phyloP scores from a whole-genome alignment of 1,140 invertebrate genomes.

The Lordiphosa clarofinis region DNA sequence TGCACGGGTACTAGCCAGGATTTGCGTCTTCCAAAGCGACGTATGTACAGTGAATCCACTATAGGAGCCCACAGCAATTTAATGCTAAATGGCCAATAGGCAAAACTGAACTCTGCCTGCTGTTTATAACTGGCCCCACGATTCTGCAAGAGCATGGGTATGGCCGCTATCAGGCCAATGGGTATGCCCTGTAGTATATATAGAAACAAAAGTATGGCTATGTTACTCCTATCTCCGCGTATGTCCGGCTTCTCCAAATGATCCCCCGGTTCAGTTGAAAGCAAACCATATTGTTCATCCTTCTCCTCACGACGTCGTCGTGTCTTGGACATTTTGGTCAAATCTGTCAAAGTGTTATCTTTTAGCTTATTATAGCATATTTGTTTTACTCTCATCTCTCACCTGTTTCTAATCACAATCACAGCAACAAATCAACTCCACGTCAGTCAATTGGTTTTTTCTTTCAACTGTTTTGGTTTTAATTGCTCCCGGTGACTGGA shows the following conservation, averaged over 20 bases:
- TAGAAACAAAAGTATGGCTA: constrained; percentile 92
- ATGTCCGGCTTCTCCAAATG: constrained; percentile 80
- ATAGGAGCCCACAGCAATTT: constrained; percentile 99
- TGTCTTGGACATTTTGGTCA: constrained; percentile 23
- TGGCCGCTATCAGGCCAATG: constrained; percentile 93
- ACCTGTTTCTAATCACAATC: constrained; percentile 26
- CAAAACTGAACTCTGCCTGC: constrained; percentile 99
- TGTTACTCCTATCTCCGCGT: constrained; percentile 87
- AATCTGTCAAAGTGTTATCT: neutral
- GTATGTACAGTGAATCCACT: constrained; percentile 94
- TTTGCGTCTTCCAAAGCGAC: constrained; percentile 94
- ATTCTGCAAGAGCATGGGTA: constrained; percentile 97
- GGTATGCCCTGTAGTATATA: constrained; percentile 98
- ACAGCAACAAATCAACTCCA: constrained; percentile 9
- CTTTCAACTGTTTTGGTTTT: neutral
- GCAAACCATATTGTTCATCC: constrained; percentile 15
- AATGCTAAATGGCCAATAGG: constrained; percentile 98
- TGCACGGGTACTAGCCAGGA: constrained; percentile 97
- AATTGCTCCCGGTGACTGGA: neutral
- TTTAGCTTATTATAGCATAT: neutral
- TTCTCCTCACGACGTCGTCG: constrained; percentile 16
- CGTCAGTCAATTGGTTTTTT: constrained; percentile 11
- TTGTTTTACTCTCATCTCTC: neutral
- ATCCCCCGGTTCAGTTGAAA: constrained; percentile 6
- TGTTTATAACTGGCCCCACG: constrained; percentile 93